Evolutionary conservation across 1,140 invertebrate species (phyloP).

Genomic region (Rhynchophorus ferrugineus): DNA sequence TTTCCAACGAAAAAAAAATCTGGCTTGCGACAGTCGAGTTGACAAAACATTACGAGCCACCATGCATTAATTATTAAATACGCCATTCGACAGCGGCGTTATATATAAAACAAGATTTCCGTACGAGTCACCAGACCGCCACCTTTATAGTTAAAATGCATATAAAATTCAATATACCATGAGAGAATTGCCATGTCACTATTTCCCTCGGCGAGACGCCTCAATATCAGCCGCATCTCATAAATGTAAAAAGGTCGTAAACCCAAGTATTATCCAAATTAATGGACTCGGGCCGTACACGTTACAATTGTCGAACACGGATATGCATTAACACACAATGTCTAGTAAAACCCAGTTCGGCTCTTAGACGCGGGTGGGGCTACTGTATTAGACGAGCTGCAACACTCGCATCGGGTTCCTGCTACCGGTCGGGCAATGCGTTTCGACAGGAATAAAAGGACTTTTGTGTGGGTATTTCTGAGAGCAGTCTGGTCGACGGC

Average conservation of each 20-base stretch:
- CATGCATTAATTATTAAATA: neutral
- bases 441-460: too few relatives aligned
- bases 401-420: too few relatives aligned
- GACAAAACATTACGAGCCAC: too few relatives aligned
- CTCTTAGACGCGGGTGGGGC: neutral
- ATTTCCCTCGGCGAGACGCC: neutral
- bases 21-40: too few relatives aligned
- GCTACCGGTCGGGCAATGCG: too few relatives aligned
- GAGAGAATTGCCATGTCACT: neutral
- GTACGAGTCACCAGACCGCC: neutral
- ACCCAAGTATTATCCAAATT: slow-evolving; percentile 2
- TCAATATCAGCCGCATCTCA: neutral
- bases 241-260: slow-evolving; percentile 4
- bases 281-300: neutral
- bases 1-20: too few relatives aligned
- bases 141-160: neutral
- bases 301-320: slow-evolving; percentile 4
- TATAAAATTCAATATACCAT: neutral
- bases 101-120: neutral
- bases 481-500: too few relatives aligned
- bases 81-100: neutral
- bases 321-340: slow-evolving; percentile 5
- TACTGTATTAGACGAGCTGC: neutral
- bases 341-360: neutral
- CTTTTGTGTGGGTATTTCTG: too few relatives aligned